Percentiles rank a stretch among this genome's conserved stretches.
These are phyloP conservation scores for Drosophila virilis DNA, from an alignment of 1,140 invertebrate species.

Conservation along the genomic window DNA sequence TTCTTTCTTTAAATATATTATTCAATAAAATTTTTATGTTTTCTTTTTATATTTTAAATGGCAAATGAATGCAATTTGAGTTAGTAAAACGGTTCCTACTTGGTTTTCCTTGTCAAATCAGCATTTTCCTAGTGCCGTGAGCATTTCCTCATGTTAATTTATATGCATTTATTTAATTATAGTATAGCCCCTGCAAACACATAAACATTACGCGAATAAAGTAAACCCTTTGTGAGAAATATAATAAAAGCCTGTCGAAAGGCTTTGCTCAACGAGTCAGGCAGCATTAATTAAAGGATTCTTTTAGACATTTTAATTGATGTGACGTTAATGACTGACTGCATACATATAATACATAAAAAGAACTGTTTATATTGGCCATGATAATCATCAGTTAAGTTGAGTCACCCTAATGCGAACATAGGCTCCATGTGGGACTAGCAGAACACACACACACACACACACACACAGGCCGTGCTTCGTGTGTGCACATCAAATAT, in stretches of 20 bases:
- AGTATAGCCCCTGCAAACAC: not conserved
- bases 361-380: constrained; percentile 18
- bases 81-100: no score
- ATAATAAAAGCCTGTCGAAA: constrained; percentile 1
- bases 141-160: not conserved
- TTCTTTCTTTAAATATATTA: no score
- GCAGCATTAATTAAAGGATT: constrained; percentile 16
- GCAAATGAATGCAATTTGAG: no score
- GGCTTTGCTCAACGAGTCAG: not conserved
- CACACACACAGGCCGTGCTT: constrained; percentile 8
- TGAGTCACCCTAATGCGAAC: constrained; percentile 56
- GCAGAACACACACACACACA: constrained; percentile 18
- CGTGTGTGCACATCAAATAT: constrained; percentile 66
- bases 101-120: no score
- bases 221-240: constrained; percentile 7
- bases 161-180: constrained; percentile 1
- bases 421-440: constrained; percentile 17
- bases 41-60: no score
- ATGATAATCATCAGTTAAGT: constrained; percentile 32
- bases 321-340: constrained; percentile 25
- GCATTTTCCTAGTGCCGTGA: not conserved
- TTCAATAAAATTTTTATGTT: no score
- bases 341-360: constrained; percentile 15
- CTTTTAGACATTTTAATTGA: constrained; percentile 24
- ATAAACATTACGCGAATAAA: not conserved